Evolutionary conservation across 2,797 vertebrate genomes (phyloP), one percentile per base, ranked within the genome.

Genomic region (Tenualosa ilisha): DNA sequence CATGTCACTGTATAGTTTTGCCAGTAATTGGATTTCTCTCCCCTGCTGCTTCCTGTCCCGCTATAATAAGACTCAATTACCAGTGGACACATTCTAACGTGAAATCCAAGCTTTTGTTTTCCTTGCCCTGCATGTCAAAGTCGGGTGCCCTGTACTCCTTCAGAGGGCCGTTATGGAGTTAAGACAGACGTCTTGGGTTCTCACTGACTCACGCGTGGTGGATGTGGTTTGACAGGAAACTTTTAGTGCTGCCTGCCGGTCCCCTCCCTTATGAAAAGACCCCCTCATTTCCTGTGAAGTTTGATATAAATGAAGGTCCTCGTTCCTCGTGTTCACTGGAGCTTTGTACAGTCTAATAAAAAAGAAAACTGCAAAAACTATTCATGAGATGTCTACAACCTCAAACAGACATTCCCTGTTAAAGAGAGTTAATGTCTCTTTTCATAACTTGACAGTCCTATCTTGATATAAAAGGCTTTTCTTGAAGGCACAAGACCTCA

Each of bases 211-310:
- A 26, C 63, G 9, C 68, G 31, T 31, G 5, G 31, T 43, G 20
- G 31, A 72, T 75, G 68, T 40, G 68, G 68, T 40, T 75, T 75
- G 68, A 75, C 68, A 75, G 68, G 68, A 75, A 75, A 40, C 68
- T 37, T 11, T 65, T 65, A 31, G 68, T 31, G 68, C 31, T 75
- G 68, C 37, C 68, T 53, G 51, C 51, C 51, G 12, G 6, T 75
- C 40, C 68, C 68, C 5, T 75, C 13, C 46, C 46, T 7, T 20
- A 40, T 40, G 68, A 75, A 75, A 75, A 75, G 68, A 43, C 68
- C 37, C 37, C 31, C 68, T 75, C 68, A 75, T 75, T 75, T 75
- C 68, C 68, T 75, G 68, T 75, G 68, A 75, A 17, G 68, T 75
- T 37, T 13, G 40, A 75, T 75, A 75, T 37, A 75, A 75, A 75